Conservation (phyloP, 2,797 vertebrate genomes). For the Phataginus tricuspis region DNA sequence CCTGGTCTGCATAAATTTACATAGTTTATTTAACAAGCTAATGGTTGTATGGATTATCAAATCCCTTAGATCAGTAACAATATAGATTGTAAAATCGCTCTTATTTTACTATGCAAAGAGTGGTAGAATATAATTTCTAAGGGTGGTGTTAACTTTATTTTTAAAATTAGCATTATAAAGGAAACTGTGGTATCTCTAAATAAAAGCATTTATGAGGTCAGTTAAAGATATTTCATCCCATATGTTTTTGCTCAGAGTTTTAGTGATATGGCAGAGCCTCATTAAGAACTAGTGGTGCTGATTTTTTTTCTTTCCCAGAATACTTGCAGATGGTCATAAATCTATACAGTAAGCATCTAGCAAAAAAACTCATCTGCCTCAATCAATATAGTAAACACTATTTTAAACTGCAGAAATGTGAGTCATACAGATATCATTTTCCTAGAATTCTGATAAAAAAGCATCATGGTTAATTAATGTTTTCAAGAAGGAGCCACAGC, state of each 20-base stretch:
- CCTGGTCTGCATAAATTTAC: conserved; percentile 64
- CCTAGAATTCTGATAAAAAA: conserved; percentile 72
- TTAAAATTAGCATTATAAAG: background rate
- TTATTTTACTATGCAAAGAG: background rate
- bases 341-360: conserved; percentile 46
- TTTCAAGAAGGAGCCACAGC: conserved; percentile 54
- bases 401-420: conserved; percentile 57
- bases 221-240: background rate
- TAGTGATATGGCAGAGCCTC: conserved; percentile 1
- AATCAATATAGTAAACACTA: conserved; percentile 46
- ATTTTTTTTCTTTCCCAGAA: conserved; percentile 63
- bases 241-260: conserved; percentile 54
- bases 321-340: conserved; percentile 60
- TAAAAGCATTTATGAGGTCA: conserved; percentile 39
- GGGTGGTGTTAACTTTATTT: background rate
- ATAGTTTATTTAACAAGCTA: conserved; percentile 58
- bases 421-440: conserved; percentile 64
- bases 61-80: background rate
- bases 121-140: background rate
- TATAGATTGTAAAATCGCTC: background rate
- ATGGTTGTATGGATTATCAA: background rate
- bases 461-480: conserved; percentile 61
- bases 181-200: conserved; percentile 39
- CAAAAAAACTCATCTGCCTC: conserved; percentile 29
- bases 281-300: background rate